These are phyloP conservation scores for Amphiprion ocellaris DNA, from an alignment of 2,113 vertebrate species.

Conservation along the genomic window DNA sequence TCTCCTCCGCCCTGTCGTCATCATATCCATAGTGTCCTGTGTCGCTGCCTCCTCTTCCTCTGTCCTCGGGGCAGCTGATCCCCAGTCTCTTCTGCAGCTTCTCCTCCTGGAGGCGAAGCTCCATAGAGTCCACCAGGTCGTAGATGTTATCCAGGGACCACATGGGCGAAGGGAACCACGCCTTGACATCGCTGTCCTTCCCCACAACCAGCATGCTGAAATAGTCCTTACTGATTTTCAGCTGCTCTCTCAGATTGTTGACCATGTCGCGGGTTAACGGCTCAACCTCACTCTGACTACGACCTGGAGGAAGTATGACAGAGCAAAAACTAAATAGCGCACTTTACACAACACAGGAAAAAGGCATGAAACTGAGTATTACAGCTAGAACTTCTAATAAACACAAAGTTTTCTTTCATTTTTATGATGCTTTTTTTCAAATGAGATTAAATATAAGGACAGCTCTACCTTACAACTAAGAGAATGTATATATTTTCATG, in stretches of 20 bases:
- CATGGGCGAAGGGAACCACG: slow-evolving; percentile 85
- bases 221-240: slow-evolving; percentile 85
- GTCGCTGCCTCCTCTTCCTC: slow-evolving; percentile 29
- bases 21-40: slow-evolving; percentile 65
- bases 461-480: neutral
- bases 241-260: slow-evolving; percentile 80
- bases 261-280: slow-evolving; percentile 69
- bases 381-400: too few species aligned
- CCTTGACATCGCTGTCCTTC: slow-evolving; percentile 83
- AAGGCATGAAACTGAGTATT: neutral
- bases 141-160: slow-evolving; percentile 86
- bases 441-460: neutral
- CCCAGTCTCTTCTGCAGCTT: slow-evolving; percentile 83
- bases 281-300: slow-evolving; percentile 81
- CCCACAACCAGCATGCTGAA: slow-evolving; percentile 86
- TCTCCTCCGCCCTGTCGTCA: slow-evolving; percentile 55
- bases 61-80: slow-evolving; percentile 81
- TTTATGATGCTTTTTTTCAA: neutral
- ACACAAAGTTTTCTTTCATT: too few species aligned
- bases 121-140: slow-evolving; percentile 86
- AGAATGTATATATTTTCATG: neutral
- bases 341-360: neutral
- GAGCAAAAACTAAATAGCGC: neutral
- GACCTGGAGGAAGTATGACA: slow-evolving; percentile 67
- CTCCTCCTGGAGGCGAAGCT: slow-evolving; percentile 82